These are phyloP conservation scores for Leucophenga varia DNA, from an alignment of 1,140 invertebrate genomes.

Conservation along the genomic window DNA sequence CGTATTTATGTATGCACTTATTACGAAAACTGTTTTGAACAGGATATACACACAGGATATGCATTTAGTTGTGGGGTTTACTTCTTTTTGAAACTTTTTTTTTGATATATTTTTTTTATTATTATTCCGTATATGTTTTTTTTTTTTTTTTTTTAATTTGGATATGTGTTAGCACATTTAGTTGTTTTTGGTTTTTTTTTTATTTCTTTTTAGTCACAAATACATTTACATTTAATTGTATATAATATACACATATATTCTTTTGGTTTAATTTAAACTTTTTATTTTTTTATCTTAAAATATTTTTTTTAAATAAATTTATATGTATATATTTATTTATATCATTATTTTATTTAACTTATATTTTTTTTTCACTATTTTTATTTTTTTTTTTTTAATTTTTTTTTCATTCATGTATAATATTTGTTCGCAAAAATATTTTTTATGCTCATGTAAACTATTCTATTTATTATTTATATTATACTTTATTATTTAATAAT, in stretches of 20 bases:
- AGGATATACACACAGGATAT: background rate
- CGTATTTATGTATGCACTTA: too few species aligned
- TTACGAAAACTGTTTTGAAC: too few species aligned
- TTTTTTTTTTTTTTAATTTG: too few species aligned
- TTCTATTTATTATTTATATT: constrained; percentile 1
- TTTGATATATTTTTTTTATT: too few species aligned
- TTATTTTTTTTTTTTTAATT: constrained; percentile 1
- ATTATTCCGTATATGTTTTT: too few species aligned
- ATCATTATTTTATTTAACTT: constrained; percentile 24
- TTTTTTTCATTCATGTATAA: constrained; percentile 18
- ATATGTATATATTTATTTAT: constrained; percentile 20
- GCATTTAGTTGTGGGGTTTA: background rate
- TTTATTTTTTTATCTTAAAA: too few species aligned
- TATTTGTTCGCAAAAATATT: constrained; percentile 32
- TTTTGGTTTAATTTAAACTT: too few species aligned
- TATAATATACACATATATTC: constrained; percentile 24
- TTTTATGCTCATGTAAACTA: constrained; percentile 4
- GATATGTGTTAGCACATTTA: constrained; percentile 44
- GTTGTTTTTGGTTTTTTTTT: constrained; percentile 8
- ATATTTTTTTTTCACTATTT: constrained; percentile 11
- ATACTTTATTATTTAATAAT: constrained; percentile 2
- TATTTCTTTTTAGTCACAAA: background rate
- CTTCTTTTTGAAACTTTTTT: constrained; percentile 24
- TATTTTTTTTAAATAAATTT: constrained; percentile 4
- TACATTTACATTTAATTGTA: constrained; percentile 24